These are phyloP conservation scores for Galerucella pusilla DNA, from an alignment of 2,888 invertebrate genomes.

Conservation along the genomic window DNA sequence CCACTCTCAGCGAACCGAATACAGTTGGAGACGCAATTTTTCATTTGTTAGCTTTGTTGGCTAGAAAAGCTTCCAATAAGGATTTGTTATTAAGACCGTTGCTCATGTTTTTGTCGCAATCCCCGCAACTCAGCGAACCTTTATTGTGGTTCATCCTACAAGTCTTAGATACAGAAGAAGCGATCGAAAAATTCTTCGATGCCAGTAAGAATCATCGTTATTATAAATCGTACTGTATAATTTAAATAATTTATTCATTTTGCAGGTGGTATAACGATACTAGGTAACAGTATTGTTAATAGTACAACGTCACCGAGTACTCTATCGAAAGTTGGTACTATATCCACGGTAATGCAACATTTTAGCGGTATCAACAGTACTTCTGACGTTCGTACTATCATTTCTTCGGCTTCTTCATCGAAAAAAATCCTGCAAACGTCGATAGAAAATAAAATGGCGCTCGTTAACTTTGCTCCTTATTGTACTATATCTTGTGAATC, in stretches of 20 bases:
- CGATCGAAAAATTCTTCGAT: constrained; percentile 79
- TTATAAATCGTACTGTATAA: constrained; percentile 5
- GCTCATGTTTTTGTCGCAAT: constrained; percentile 73
- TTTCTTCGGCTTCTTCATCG: constrained; percentile 53
- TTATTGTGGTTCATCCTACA: constrained; percentile 85
- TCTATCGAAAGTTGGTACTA: constrained; percentile 68
- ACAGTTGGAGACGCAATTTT: constrained; percentile 91
- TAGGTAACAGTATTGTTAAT: constrained; percentile 82
- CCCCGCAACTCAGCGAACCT: constrained; percentile 82
- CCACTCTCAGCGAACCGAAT: constrained; percentile 72
- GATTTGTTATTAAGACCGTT: constrained; percentile 82
- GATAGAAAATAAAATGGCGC: constrained; percentile 77
- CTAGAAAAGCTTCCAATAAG: constrained; percentile 80
- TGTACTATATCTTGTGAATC: constrained; percentile 70
- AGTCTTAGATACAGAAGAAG: constrained; percentile 81
- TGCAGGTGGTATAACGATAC: constrained; percentile 74
- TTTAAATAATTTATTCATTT: constrained; percentile 31
- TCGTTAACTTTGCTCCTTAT: constrained; percentile 91
- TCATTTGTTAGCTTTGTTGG: constrained; percentile 81
- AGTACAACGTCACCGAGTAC: constrained; percentile 78
- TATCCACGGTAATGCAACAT: constrained; percentile 72
- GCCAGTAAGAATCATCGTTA: constrained; percentile 65
- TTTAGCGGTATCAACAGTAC: constrained; percentile 66
- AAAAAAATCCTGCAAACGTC: constrained; percentile 64
- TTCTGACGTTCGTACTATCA: constrained; percentile 41